These are phyloP conservation scores for Petaurus breviceps DNA, from an alignment of 2,113 vertebrate species.

Conservation along the genomic window DNA sequence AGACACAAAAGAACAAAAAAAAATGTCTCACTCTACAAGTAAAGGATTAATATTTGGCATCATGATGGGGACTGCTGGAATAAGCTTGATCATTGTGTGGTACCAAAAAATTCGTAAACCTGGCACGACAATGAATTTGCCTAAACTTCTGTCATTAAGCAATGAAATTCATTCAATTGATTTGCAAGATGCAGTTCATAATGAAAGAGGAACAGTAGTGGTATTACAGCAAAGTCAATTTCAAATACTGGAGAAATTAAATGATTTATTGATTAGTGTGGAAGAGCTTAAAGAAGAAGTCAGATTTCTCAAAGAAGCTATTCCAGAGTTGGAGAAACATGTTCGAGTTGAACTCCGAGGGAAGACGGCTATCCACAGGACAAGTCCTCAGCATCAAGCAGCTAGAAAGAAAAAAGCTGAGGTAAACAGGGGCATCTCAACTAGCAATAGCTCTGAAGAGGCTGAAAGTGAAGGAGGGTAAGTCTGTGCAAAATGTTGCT, in stretches of 20 bases:
- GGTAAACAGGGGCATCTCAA: slow-evolving; percentile 67
- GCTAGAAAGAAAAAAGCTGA: slow-evolving; percentile 86
- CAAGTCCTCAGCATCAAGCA: slow-evolving; percentile 86
- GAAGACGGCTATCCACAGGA: slow-evolving; percentile 75
- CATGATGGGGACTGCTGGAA: slow-evolving; percentile 91
- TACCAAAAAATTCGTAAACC: slow-evolving; percentile 83
- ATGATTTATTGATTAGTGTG: slow-evolving; percentile 89
- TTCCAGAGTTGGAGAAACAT: slow-evolving; percentile 90
- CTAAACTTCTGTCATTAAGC: slow-evolving; percentile 51
- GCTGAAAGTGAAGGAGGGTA: slow-evolving; percentile 97
- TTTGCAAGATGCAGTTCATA: slow-evolving; percentile 65
- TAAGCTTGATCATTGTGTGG: slow-evolving; percentile 88
- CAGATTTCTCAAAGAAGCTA: slow-evolving; percentile 88
- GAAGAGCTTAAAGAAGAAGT: slow-evolving; percentile 95
- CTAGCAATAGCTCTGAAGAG: slow-evolving; percentile 93
- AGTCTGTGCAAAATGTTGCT: slow-evolving; percentile 78
- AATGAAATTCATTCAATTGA: slow-evolving; percentile 56
- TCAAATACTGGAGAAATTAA: slow-evolving; percentile 92
- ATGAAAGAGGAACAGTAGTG: slow-evolving; percentile 68
- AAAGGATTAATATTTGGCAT: slow-evolving; percentile 90
- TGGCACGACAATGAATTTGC: slow-evolving; percentile 26
- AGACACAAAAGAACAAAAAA: slow-evolving; percentile 76
- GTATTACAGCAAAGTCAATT: slow-evolving; percentile 84
- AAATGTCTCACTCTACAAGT: slow-evolving; percentile 89
- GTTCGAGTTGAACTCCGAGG: slow-evolving; percentile 89